A percentile compares a stretch with the other conserved stretches of the same genome.
phyloP scores from a whole-genome alignment of 1,140 invertebrate genomes.

The Aphelinus certus region DNA sequence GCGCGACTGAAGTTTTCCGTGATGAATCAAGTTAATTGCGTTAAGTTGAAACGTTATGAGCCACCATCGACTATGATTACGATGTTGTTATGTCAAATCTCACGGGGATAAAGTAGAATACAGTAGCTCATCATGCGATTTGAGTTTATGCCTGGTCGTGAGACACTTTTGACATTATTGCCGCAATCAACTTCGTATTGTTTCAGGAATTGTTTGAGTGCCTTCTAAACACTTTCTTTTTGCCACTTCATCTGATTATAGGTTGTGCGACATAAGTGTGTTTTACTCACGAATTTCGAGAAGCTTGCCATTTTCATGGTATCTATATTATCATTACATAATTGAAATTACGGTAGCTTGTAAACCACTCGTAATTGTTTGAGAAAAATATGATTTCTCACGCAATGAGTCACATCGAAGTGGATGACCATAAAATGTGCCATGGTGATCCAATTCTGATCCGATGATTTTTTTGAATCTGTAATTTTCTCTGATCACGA shows the following conservation, averaged over 20 bases:
- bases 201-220: slow-evolving; percentile 8
- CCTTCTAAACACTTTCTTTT: slow-evolving; percentile 15
- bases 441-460: too few relatives aligned
- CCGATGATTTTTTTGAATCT: too few relatives aligned
- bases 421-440: too few relatives aligned
- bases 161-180: slow-evolving; percentile 6
- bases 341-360: too few relatives aligned
- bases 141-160: neutral
- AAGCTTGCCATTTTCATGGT: too few relatives aligned
- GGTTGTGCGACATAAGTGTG: neutral
- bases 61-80: neutral
- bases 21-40: slow-evolving; percentile 8
- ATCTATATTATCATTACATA: too few relatives aligned
- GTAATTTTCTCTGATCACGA: too few relatives aligned
- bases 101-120: slow-evolving; percentile 6
- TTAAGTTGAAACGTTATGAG: neutral
- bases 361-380: too few relatives aligned
- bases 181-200: slow-evolving; percentile 6
- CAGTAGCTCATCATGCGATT: neutral
- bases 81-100: slow-evolving; percentile 8
- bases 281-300: too few relatives aligned
- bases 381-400: too few relatives aligned
- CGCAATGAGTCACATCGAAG: too few relatives aligned
- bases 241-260: neutral
- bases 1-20: neutral